phyloP scores from a whole-genome alignment of 2,113 vertebrate genomes.

The Pygathrix nemaeus region DNA sequence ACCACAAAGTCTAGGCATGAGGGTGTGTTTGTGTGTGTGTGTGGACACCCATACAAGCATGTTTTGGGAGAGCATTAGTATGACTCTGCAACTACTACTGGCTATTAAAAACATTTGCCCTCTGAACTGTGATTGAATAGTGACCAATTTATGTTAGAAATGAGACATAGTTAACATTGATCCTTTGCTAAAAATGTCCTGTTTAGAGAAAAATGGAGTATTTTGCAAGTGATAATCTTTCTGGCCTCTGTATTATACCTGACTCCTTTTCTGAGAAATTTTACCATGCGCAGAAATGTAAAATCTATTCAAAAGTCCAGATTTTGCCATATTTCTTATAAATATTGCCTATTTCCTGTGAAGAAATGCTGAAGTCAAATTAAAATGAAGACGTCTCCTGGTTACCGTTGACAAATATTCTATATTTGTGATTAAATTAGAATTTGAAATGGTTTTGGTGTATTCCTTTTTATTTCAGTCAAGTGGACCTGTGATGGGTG shows the following conservation, averaged over 20 bases:
- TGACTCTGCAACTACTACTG: neutral
- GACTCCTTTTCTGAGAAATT: neutral
- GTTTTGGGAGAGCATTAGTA: neutral
- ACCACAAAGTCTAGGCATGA: neutral
- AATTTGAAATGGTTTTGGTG: neutral
- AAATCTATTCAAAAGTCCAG: neutral
- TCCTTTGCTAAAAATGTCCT: neutral
- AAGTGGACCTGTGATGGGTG: neutral
- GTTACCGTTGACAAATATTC: neutral
- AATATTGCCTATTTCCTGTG: neutral
- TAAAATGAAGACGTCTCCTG: neutral
- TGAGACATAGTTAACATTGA: neutral
- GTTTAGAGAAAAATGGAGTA: neutral
- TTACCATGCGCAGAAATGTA: neutral
- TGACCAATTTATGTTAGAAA: neutral
- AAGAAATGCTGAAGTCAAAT: constrained; percentile 16
- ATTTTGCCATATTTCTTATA: neutral
- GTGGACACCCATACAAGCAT: neutral
- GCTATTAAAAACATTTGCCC: neutral
- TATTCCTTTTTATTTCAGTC: neutral
- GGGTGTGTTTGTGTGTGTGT: neutral
- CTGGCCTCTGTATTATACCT: neutral
- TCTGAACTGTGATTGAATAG: neutral
- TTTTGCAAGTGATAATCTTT: neutral
- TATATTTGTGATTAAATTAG: neutral